Evolutionary conservation across 2,797 vertebrate species (phyloP), one percentile per base, ranked within the genome.

Genomic region (Erithacus rubecula): DNA sequence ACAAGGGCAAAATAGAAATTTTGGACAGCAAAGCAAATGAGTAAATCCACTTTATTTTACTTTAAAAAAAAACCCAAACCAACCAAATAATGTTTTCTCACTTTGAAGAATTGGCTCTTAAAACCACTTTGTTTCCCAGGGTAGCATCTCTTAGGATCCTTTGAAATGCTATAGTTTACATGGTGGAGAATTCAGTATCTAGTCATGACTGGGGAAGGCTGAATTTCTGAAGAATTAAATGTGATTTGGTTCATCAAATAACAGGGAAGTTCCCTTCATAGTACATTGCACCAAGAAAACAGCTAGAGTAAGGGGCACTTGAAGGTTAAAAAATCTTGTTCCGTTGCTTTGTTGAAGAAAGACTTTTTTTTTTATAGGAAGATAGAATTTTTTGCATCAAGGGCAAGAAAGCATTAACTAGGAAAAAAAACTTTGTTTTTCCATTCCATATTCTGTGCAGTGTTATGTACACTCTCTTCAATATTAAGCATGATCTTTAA

Each of bases 1-100:
- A 98, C 94, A 97, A 98, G 94, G 83, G 98, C 95, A 91, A 97
- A 96, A 99, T 99, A 88, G 98, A 99, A 94, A 97, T 99, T 46
- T 83, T 99, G 76, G 96, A 97, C 27, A 95, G 95, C 90, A 93
- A 94, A 85, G 67, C 29, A 5, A 96, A 92, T 53, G 75, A 96
- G 24, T 96, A 94, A 90, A 91, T 69, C 44, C 1, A 4, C 85
- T 94, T 88, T 90, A 89, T 92, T 90, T 72, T 81, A 47, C 74
- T 65, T 79, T 4, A 8, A 84, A 49, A 49, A 49, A 75, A 81
- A 4, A 0, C 10, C 37, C 44, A 32, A 32, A 47, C 13, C 27
- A 82, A 29, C 34, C 11, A 55, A 75, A 71, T 78, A 0, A 9
- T 11, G 11, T 79, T 60, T 79, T 67, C 36, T 90, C 41, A n/a